Percentiles rank a stretch among this genome's conserved stretches.
phyloP scores from a whole-genome alignment of 2,888 invertebrate genomes.

The Trichopoda pennipes region DNA sequence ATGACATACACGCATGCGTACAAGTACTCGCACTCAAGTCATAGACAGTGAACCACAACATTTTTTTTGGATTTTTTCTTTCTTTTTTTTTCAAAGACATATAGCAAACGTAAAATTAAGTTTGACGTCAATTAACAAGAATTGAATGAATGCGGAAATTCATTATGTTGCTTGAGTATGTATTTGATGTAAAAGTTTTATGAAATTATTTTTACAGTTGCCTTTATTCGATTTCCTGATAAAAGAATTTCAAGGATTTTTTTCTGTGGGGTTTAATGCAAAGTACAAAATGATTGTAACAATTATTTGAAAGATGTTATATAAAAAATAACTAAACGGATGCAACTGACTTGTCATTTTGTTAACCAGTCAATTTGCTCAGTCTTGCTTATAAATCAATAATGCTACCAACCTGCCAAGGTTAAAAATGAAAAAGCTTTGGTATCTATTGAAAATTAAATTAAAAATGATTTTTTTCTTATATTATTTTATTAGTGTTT shows the following conservation, averaged over 20 bases:
- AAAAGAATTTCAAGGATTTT: slow-evolving; percentile 24
- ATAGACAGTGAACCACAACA: slow-evolving; percentile 18
- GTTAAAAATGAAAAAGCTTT: slow-evolving; percentile 25
- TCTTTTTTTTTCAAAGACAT: slow-evolving; percentile 1
- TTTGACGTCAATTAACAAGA: slow-evolving; percentile 47
- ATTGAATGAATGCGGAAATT: slow-evolving; percentile 62
- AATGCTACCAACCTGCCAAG: slow-evolving; percentile 13
- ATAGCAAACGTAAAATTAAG: background rate
- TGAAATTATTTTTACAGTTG: background rate
- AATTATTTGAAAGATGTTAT: background rate
- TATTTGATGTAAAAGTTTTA: slow-evolving; percentile 6
- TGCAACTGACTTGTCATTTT: slow-evolving; percentile 7
- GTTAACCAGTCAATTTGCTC: background rate
- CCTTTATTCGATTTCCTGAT: slow-evolving; percentile 4
- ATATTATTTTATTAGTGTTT: background rate
- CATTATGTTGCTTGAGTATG: background rate
- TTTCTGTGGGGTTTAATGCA: background rate
- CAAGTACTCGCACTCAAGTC: background rate
- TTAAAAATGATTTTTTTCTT: background rate
- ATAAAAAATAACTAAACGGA: slow-evolving; percentile 5
- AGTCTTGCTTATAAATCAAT: slow-evolving; percentile 18
- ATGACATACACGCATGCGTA: slow-evolving; percentile 48
- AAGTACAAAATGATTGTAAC: background rate
- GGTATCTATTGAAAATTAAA: background rate
- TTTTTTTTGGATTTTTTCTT: slow-evolving; percentile 8